Evolutionary conservation across 1,140 invertebrate species (phyloP).

Genomic region (Monochamus saltuarius): DNA sequence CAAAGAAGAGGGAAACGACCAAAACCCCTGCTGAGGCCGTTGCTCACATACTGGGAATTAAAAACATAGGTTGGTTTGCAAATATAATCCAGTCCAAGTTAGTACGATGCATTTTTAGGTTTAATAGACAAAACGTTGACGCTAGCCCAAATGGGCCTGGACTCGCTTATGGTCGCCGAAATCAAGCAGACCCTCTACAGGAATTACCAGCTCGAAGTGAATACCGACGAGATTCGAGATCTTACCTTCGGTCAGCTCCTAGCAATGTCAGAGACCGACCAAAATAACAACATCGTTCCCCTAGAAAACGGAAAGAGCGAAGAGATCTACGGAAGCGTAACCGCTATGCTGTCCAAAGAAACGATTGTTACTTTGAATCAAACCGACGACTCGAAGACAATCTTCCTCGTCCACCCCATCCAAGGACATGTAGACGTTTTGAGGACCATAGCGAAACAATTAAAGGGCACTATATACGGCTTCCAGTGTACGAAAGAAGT

Average conservation of each 20-base stretch:
- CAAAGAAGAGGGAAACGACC: constrained; percentile 56
- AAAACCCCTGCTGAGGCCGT: constrained; percentile 61
- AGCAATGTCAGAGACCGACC: not conserved
- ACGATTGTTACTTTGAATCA: constrained; percentile 12
- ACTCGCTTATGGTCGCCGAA: constrained; percentile 70
- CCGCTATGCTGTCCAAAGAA: constrained; percentile 7
- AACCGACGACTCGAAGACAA: not conserved
- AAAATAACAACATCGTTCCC: not conserved
- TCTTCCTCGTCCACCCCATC: constrained; percentile 25
- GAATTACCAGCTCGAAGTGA: constrained; percentile 52
- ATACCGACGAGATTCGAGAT: constrained; percentile 19
- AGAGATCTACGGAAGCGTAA: not conserved
- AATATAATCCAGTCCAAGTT: no score
- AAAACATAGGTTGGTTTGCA: constrained; percentile 19
- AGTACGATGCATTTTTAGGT: no score
- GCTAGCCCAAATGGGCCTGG: constrained; percentile 68
- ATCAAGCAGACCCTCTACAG: constrained; percentile 66
- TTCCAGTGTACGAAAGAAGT: constrained; percentile 17
- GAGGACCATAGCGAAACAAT: constrained; percentile 2
- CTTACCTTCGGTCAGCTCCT: constrained; percentile 18
- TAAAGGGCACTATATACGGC: constrained; percentile 26
- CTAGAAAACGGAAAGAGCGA: not conserved
- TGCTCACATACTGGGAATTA: constrained; percentile 60
- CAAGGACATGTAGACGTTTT: constrained; percentile 20
- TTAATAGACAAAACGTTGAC: constrained; percentile 45